Evolutionary conservation across 2,888 invertebrate genomes (phyloP), one percentile per base, ranked within the genome.

Genomic region (Bimastos eiseni): DNA sequence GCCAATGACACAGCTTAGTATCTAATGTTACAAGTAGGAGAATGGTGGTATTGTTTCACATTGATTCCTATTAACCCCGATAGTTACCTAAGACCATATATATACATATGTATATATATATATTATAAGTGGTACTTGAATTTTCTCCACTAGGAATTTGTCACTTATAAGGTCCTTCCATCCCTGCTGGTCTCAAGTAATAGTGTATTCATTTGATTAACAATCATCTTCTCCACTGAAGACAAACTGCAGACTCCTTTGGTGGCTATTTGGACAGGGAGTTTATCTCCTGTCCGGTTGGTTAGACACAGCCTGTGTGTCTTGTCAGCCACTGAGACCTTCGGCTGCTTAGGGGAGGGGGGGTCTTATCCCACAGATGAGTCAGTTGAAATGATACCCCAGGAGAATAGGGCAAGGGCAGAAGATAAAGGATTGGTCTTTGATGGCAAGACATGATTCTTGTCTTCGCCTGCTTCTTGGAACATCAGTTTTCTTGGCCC

Each of bases 1-100:
- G 30, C 13, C 30, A 70, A 11, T 70, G n/a, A n/a, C 70, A 70
- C n/a, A n/a, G n/a, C 70, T 70, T n/a, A 13, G 11, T n/a, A 70
- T 70, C 70, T 70, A 70, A 70, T 70, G 70, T 70, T 70, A 70
- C 70, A 70, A n/a, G 70, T 70, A n/a, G n/a, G n/a, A 70, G 70
- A 70, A n/a, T 70, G 70, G 13, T 70, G 70, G 30, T n/a, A 70
- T n/a, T 30, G 70, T n/a, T 70, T 70, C 70, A 70, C 30, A 70
- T 70, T 49, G 24, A 49, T 49, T 49, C 49, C 24, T 49, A 49
- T 49, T 70, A 70, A 70, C 70, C 70, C 70, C 70, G n/a, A n/a
- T 11, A 70, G 70, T 70, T 70, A 70, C n/a, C 49, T 1, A 21
- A 49, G 49, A 49, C 19, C 21, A 21, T 49, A 1, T 49, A 49